Conservation (phyloP, 2,888 invertebrate species). For the Hybos culiciformis region DNA sequence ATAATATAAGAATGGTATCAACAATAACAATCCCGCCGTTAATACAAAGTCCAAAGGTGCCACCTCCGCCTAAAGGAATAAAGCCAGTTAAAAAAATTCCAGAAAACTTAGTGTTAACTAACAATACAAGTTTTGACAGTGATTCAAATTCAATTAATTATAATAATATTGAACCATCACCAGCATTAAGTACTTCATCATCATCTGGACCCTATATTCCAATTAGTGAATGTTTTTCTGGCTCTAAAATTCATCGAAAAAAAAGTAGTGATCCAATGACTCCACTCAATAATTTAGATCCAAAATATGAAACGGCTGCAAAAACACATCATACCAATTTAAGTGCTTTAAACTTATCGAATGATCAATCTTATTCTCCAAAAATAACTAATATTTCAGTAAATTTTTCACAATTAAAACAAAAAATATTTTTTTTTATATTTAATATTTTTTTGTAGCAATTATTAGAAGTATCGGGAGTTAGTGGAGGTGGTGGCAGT, state of each 20-base stretch:
- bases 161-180: constrained; percentile 41
- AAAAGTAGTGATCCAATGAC: constrained; percentile 23
- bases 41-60: constrained; percentile 13
- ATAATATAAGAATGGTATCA: constrained; percentile 1
- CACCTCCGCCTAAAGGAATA: too few relatives aligned
- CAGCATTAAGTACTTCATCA: constrained; percentile 45
- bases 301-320: constrained; percentile 41
- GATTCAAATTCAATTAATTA: too few relatives aligned
- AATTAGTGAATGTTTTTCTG: constrained; percentile 84
- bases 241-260: constrained; percentile 39
- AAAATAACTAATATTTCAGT: constrained; percentile 30
- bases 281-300: constrained; percentile 37
- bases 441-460: constrained; percentile 23
- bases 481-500: constrained; percentile 43
- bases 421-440: background rate
- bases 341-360: constrained; percentile 34
- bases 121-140: constrained; percentile 25
- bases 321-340: constrained; percentile 32
- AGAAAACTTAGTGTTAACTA: constrained; percentile 33
- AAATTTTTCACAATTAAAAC: background rate
- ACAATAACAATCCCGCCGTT: constrained; percentile 3
- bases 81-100: constrained; percentile 33
- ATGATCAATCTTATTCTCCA: constrained; percentile 36
- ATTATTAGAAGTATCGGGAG: constrained; percentile 17
- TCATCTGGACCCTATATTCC: constrained; percentile 78